Evolutionary conservation across 2,113 vertebrate genomes (phyloP).

Genomic region (Daboia siamensis): DNA sequence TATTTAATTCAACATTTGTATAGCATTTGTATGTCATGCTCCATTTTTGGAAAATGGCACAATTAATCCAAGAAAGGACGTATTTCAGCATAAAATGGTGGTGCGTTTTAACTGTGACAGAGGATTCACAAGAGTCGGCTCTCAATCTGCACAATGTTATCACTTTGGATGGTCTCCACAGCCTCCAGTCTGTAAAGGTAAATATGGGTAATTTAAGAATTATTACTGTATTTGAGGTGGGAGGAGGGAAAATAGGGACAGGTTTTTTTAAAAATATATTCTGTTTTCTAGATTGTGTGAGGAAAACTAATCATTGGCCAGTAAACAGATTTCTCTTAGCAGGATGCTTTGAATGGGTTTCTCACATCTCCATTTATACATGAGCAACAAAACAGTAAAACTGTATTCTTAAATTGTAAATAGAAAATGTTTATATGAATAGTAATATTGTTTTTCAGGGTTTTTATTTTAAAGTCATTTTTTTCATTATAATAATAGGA

Average conservation of each 20-base stretch:
- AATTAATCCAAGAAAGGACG: neutral
- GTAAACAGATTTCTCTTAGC: neutral
- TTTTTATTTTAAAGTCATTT: neutral
- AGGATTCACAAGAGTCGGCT: conserved; percentile 47
- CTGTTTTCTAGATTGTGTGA: neutral
- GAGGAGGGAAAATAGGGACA: neutral
- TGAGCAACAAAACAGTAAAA: neutral
- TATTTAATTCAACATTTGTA: conserved; percentile 6
- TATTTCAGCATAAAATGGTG: conserved; percentile 42
- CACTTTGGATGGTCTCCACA: conserved; percentile 71
- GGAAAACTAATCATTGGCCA: neutral
- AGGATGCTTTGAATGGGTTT: neutral
- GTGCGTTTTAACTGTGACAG: conserved; percentile 61
- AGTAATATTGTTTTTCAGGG: neutral
- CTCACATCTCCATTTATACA: neutral
- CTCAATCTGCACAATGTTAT: conserved; percentile 69
- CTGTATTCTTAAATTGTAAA: neutral
- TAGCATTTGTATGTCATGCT: conserved; percentile 56
- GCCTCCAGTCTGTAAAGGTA: conserved; percentile 69
- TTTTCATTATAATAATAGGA: neutral
- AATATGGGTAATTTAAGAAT: neutral
- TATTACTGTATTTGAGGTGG: neutral
- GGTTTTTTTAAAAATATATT: neutral
- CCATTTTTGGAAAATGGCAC: accelerated
- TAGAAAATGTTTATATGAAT: neutral